Base-by-base conservation (phyloP, 2,888 invertebrate species). In the Agrochola lota region DNA sequence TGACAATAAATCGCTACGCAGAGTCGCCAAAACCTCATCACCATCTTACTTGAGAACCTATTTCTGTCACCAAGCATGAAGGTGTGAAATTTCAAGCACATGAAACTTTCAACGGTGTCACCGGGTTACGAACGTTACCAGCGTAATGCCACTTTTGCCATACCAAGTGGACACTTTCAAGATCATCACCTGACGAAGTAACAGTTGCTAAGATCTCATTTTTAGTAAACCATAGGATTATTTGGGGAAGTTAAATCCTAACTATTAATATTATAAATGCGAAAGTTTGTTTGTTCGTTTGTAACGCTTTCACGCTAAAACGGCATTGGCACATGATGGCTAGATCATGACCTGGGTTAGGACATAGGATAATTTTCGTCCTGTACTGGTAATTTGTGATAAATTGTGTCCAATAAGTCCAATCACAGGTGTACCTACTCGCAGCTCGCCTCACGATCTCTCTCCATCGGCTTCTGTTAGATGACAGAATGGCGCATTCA, bases 71-170 rank as follows among this genome's bases (percentile, higher is more conserved):
- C 71, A 70, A 35, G 35, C 52, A 35, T n/a, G n/a, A 0, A 30
- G 9, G n/a, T 46, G 20, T 35, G 46, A 74, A n/a, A 30, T 74
- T 46, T 59, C 74, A 46, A 15, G 9, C 7, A 35, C 9, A 74
- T 74, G 46, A 74, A 74, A 74, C 35, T 59, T 59, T 74, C 57
- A 74, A 30, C 74, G 59, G 57, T 59, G 57, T 74, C 12, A 20
- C 30, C 30, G 2, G 11, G 40, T 46, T 55, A 71, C 11, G 52
- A 55, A 43, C 26, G 9, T 43, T 70, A n/a, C 9, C 55, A 57
- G 43, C 43, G 7, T 12, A 30, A 35, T 46, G 8, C 43, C 17
- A 72, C 12, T 43, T 40, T 60, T 11, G 55, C 12, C 43, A 43
- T 57, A 17, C 9, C 43, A 74, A 20, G 73, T 57, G 43, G 43